A percentile compares a stretch with the other conserved stretches of the same genome.
Evolutionary conservation across 2,113 vertebrate species (phyloP).

Genomic region (Bostrychus sinensis): DNA sequence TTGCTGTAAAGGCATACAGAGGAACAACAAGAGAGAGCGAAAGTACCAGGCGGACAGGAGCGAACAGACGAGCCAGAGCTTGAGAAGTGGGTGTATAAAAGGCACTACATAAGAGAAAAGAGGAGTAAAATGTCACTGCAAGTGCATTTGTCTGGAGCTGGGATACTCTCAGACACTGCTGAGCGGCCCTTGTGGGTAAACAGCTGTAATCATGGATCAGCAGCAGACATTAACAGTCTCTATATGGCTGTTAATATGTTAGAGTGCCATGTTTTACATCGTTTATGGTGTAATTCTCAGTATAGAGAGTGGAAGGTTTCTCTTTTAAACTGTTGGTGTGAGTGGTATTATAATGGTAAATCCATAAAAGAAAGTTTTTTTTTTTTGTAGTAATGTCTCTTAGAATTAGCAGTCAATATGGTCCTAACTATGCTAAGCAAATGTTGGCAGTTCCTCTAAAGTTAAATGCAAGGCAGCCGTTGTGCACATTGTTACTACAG

Average conservation of each 20-base stretch:
- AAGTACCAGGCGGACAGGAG: constrained; percentile 34
- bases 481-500: no score
- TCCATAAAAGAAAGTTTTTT: no score
- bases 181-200: constrained; percentile 44
- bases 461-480: no score
- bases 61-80: constrained; percentile 41
- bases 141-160: constrained; percentile 62
- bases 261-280: no score
- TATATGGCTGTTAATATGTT: constrained; percentile 34
- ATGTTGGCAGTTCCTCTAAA: no score
- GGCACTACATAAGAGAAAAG: constrained; percentile 49
- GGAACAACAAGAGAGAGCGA: constrained; percentile 38
- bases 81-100: constrained; percentile 64
- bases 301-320: no score
- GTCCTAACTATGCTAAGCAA: no score
- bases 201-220: constrained; percentile 59
- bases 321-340: no score
- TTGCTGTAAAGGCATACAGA: constrained; percentile 17
- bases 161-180: constrained; percentile 58
- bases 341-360: no score
- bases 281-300: no score
- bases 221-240: constrained; percentile 43
- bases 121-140: constrained; percentile 59
- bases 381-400: no score
- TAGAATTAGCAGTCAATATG: no score